Conservation (phyloP, 1,140 invertebrate species). For the Ooceraea biroi region DNA sequence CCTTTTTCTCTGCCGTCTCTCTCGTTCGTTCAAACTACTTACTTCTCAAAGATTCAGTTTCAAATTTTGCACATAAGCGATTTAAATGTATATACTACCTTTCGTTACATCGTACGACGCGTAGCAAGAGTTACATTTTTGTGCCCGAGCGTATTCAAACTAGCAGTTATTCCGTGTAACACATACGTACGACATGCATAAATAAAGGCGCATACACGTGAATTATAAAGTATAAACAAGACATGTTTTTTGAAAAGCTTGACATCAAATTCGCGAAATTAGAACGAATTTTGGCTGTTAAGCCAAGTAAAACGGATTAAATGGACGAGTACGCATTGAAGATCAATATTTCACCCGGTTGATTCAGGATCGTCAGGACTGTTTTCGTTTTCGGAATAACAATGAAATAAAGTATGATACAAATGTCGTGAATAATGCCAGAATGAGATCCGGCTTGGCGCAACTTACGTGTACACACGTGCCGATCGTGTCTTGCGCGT, state of each 20-base stretch:
- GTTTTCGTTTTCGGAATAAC: too few relatives aligned
- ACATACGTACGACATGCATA: background rate
- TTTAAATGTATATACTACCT: background rate
- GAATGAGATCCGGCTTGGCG: constrained; percentile 4
- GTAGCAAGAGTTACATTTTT: background rate
- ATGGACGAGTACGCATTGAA: too few relatives aligned
- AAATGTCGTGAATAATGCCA: too few relatives aligned
- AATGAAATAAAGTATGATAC: too few relatives aligned
- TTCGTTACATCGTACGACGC: background rate
- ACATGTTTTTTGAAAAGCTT: background rate
- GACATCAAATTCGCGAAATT: background rate
- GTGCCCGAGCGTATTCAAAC: background rate
- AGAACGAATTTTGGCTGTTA: background rate
- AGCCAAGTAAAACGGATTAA: background rate
- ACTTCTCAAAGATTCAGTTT: constrained; percentile 9
- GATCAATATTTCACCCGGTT: too few relatives aligned
- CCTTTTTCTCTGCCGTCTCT: background rate
- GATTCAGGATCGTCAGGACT: too few relatives aligned
- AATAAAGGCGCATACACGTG: background rate
- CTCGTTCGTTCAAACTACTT: background rate
- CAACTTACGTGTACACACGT: background rate
- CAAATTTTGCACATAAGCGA: background rate
- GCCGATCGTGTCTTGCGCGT: background rate
- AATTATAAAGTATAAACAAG: background rate
- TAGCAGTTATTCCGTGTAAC: background rate